phyloP scores from a whole-genome alignment of 2,113 vertebrate species.

The Heliornis fulica region DNA sequence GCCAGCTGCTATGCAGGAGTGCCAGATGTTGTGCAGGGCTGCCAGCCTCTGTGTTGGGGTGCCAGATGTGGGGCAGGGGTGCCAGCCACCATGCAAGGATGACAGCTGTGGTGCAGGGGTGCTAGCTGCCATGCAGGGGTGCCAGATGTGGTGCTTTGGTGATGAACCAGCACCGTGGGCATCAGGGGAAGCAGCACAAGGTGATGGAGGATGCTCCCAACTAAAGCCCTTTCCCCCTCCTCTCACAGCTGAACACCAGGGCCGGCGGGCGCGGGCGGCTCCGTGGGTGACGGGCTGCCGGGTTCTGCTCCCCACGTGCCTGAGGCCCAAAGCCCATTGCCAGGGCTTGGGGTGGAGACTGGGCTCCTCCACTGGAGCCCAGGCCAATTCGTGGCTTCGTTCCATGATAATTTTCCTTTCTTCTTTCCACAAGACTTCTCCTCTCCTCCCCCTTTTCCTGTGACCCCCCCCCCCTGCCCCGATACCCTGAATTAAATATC shows the following conservation, averaged over 20 bases:
- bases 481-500: constrained; percentile 40
- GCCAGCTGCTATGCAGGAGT: background rate
- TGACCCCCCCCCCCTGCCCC: background rate
- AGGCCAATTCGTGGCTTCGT: background rate
- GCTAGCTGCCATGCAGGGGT: background rate
- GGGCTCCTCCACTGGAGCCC: background rate
- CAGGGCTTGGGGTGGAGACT: too few relatives aligned
- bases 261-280: rapidly evolving
- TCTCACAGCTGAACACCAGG: background rate
- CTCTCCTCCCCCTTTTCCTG: background rate
- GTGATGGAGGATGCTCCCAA: background rate
- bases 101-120: background rate
- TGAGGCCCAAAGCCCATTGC: too few relatives aligned
- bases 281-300: rapidly evolving
- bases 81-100: background rate
- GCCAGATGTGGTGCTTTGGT: rapidly evolving
- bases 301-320: background rate
- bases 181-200: rapidly evolving
- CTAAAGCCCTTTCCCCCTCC: background rate
- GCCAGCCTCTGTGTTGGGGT: background rate
- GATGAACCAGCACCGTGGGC: rapidly evolving
- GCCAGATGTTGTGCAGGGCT: background rate
- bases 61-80: background rate
- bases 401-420: background rate
- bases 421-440: background rate